Base-by-base conservation (phyloP, 2,888 invertebrate genomes). In the Melinaea marsaeus region DNA sequence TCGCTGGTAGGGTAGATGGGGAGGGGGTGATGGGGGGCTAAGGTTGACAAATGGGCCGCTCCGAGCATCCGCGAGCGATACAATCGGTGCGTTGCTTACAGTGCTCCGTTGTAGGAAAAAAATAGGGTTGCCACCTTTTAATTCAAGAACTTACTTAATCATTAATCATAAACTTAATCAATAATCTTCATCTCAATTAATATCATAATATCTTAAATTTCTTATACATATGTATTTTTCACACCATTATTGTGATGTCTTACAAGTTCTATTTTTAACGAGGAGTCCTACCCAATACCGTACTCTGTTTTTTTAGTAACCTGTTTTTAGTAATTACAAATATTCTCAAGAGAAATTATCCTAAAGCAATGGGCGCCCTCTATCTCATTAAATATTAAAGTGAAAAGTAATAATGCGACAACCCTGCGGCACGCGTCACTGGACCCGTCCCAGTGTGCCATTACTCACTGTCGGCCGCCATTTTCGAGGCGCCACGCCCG, bases 31-130 rank as follows among this genome's bases (percentile, higher is more conserved):
- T 68, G 73, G 79, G 80, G 79, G 77, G 83, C 81, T 83, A 86
- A 85, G 89, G 88, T 89, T 91, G 91, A 91, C 90, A 90, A 90
- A 91, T 91, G 91, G 88, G 87, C 86, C 88, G 90, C 90, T 87
- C 86, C 86, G 86, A 88, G 88, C 90, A 86, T 88, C 89, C 88
- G 89, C 89, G 86, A 80, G 82, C 86, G 90, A 90, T 90, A 90
- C 90, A 90, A 90, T 90, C 90, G 90, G 85, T 88, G 90, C 90
- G 89, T 90, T 90, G 90, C 90, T 90, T 88, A 90, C 91, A 90
- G 90, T 88, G 90, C 87, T 84, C 88, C 88, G 85, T 78, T 81
- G 83, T 84, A 91, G 92, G 91, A 92, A 93, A 93, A 92, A 92
- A 83, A 77, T 91, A 92, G 92, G 92, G 90, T 58, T 89, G 85